Percentiles rank a stretch among this genome's conserved stretches.
Conservation (phyloP, 2,888 invertebrate genomes). For the Pinctada fucata region DNA sequence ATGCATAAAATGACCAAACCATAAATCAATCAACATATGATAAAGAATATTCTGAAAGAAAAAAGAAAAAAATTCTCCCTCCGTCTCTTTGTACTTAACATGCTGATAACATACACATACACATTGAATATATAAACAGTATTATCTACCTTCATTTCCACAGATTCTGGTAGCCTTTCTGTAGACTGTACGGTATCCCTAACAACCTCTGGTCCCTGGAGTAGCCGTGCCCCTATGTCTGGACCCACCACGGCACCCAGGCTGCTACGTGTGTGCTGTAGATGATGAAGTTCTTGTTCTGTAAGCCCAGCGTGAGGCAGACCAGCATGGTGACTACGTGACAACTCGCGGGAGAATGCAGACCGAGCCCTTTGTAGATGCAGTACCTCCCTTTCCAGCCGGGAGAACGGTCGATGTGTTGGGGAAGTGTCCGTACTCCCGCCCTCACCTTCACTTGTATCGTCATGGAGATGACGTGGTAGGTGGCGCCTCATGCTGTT, state of each 20-base stretch:
- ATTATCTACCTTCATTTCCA: conserved; percentile 60
- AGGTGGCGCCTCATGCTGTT: conserved; percentile 58
- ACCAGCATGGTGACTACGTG: conserved; percentile 14
- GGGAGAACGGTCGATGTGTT: conserved; percentile 29
- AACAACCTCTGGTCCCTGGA: conserved; percentile 35
- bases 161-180: conserved; percentile 64
- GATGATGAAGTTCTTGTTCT: conserved; percentile 21
- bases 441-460: conserved; percentile 56
- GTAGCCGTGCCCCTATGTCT: conserved; percentile 2
- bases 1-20: too few species aligned
- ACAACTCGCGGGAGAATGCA: conserved; percentile 3
- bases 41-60: too few species aligned
- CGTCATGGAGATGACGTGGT: conserved; percentile 51
- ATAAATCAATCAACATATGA: too few species aligned
- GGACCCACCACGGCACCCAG: conserved; percentile 17
- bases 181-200: conserved; percentile 58
- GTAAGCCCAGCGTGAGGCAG: conserved; percentile 7
- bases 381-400: conserved; percentile 38
- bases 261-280: conserved; percentile 25
- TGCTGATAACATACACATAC: too few species aligned
- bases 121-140: too few species aligned
- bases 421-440: conserved; percentile 59
- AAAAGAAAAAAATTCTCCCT: too few species aligned
- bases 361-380: conserved; percentile 43
- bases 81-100: too few species aligned